phyloP scores from a whole-genome alignment of 2,797 vertebrate species.

The Muscicapa comitata region DNA sequence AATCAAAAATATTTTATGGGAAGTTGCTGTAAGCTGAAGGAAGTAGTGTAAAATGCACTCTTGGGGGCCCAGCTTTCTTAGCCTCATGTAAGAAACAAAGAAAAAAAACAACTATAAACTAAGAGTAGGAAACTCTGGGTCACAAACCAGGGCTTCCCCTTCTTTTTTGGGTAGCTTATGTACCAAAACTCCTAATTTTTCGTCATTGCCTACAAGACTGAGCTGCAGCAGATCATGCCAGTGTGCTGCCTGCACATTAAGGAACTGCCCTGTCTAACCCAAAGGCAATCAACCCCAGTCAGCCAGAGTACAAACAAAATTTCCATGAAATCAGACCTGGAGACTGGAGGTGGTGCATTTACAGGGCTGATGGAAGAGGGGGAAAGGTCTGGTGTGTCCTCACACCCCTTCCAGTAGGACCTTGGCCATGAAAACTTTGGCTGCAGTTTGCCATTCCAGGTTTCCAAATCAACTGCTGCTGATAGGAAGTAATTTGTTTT shows the following conservation, averaged over 20 bases:
- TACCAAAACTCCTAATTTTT: not conserved
- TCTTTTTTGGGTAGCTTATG: not conserved
- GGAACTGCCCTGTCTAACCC: conserved; percentile 27
- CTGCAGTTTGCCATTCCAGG: conserved; percentile 55
- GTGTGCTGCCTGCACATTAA: not conserved
- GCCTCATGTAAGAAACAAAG: conserved; percentile 57
- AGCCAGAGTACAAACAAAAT: conserved; percentile 25
- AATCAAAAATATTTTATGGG: conserved; percentile 63
- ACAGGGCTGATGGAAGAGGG: not conserved
- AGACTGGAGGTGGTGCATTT: not conserved
- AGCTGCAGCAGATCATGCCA: not conserved
- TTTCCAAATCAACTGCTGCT: conserved; percentile 55
- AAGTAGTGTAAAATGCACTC: conserved; percentile 52
- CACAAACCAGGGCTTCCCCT: conserved; percentile 13
- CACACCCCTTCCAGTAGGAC: not conserved
- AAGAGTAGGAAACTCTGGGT: conserved; percentile 46
- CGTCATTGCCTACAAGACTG: not conserved
- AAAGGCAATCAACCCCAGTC: not conserved
- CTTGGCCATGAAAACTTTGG: conserved; percentile 42
- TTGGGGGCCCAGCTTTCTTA: conserved; percentile 33
- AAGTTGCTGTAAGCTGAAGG: conserved; percentile 47
- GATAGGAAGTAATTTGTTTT: conserved; percentile 36
- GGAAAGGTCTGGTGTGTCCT: conserved; percentile 25
- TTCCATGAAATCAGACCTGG: not conserved
- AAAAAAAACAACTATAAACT: conserved; percentile 23